Evolutionary conservation across 2,888 invertebrate genomes (phyloP), one percentile per base, ranked within the genome.

Genomic region (Leucophenga maculata): DNA sequence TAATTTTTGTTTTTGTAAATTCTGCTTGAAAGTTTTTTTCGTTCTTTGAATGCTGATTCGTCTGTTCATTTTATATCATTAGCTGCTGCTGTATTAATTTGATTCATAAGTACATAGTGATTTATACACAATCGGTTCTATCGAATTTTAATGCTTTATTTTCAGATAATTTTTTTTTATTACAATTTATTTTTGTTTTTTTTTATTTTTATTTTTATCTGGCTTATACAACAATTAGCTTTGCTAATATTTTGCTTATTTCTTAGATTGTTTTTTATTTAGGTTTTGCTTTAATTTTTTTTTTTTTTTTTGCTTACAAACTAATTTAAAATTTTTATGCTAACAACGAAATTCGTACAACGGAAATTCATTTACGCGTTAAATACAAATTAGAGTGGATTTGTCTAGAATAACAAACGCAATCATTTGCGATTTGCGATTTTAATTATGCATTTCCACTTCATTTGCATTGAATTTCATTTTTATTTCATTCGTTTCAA

Each of bases 171-270:
- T 68, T 54, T 20, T 67, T 73, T 39, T 39, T 50, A 57, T 64
- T 60, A 69, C 48, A 64, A 20, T 55, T 69, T 32, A 48, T 57
- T 71, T 20, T 67, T 68, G 44, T 67, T 67, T 67, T 57, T 39
- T 57, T 62, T 64, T 69, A 26, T 69, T 67, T 67, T 39, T 64
- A 44, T 65, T 62, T 66, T 65, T 64, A 62, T 72, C 69, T 65
- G 52, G 75, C 77, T 77, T 78, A 76, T 82, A 87, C 86, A 86
- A 85, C 81, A 82, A 82, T 86, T 87, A 87, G 87, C 88, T 86
- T 82, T 79, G 87, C 87, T 87, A 86, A 86, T 77, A 77, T 79
- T 77, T 77, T 74, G 52, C 50, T 55, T 74, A 74, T 68, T 65
- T 69, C 67, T 73, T 68, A 69, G 67, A 70, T 26, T 68, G 44